Percentiles rank a stretch among this genome's conserved stretches.
Conservation (phyloP, 2,888 invertebrate species). For the Therioaphis trifolii region DNA sequence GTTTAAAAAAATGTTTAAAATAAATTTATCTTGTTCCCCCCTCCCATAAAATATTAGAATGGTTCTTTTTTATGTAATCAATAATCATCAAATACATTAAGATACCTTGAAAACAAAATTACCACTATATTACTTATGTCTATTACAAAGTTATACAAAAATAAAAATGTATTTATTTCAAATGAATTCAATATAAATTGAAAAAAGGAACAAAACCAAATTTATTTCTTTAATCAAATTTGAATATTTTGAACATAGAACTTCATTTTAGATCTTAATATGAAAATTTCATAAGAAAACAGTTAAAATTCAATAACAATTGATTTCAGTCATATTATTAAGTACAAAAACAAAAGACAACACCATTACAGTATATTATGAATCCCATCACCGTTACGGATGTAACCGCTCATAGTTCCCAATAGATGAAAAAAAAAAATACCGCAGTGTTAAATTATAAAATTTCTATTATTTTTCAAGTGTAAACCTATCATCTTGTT, state of each 20-base stretch:
- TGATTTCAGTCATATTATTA: conserved; percentile 59
- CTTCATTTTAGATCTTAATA: conserved; percentile 28
- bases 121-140: neutral
- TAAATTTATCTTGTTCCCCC: conserved; percentile 3
- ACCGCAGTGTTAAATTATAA: conserved; percentile 20
- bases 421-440: conserved; percentile 41
- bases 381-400: conserved; percentile 55
- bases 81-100: neutral
- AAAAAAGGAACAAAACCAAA: conserved; percentile 36
- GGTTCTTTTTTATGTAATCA: neutral
- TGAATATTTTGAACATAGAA: conserved; percentile 10
- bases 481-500: neutral
- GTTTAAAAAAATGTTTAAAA: neutral
- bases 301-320: conserved; percentile 39
- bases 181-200: neutral
- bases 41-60: conserved; percentile 19
- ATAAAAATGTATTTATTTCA: conserved; percentile 31
- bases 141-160: conserved; percentile 41
- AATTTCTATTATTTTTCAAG: conserved; percentile 47
- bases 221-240: conserved; percentile 11
- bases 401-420: conserved; percentile 33
- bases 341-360: conserved; percentile 57
- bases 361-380: conserved; percentile 49
- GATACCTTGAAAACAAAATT: neutral
- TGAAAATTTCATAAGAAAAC: conserved; percentile 30